A percentile compares a stretch with the other conserved stretches of the same genome.
Conservation (phyloP, 2,113 vertebrate genomes). For the Thoracochromis brauschi region DNA sequence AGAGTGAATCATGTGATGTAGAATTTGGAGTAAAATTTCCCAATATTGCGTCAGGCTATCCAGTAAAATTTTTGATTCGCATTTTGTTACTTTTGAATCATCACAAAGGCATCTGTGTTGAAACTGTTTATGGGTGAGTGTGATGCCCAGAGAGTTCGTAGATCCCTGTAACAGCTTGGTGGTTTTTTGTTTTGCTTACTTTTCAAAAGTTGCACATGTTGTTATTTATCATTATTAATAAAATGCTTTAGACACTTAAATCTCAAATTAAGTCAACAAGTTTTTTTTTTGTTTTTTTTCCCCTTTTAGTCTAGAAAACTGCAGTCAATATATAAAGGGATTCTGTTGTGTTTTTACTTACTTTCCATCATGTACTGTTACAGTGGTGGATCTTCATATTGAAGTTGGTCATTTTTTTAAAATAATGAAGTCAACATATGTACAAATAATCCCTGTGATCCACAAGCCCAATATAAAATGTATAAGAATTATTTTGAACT, state of each 20-base stretch:
- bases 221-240: background rate
- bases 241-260: background rate
- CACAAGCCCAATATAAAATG: too few species aligned
- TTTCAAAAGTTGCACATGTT: background rate
- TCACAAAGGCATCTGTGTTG: background rate
- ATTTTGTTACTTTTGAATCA: background rate
- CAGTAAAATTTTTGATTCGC: accelerated
- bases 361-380: background rate
- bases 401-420: background rate
- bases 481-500: too few species aligned
- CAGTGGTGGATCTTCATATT: background rate
- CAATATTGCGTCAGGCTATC: background rate
- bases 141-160: background rate
- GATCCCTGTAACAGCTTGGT: background rate
- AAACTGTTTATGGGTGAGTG: background rate
- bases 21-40: background rate
- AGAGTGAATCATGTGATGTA: background rate
- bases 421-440: too few species aligned
- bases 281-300: accelerated
- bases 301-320: background rate
- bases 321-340: background rate
- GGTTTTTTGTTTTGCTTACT: background rate
- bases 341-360: background rate
- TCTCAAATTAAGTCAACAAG: too few species aligned
- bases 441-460: too few species aligned